A percentile compares a stretch with the other conserved stretches of the same genome.
Evolutionary conservation across 2,888 invertebrate species (phyloP).

Genomic region (Paralinhomoeus sp.): DNA sequence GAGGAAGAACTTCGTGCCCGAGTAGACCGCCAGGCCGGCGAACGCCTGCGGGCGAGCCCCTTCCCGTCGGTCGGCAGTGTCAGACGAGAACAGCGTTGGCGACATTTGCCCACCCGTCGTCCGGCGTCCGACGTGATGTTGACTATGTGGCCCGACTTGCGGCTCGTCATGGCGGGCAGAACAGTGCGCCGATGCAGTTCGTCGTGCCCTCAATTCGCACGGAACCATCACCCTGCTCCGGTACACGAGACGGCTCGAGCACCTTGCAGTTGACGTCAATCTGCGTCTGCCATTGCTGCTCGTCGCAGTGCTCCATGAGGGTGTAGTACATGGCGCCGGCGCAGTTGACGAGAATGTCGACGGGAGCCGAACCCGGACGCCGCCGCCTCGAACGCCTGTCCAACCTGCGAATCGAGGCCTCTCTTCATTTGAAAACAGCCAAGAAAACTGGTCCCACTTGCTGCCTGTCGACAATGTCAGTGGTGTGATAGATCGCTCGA

Average conservation of each 20-base stretch:
- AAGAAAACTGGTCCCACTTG: too few relatives aligned
- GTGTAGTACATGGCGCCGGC: constrained; percentile 30
- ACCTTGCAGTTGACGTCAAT: constrained; percentile 30
- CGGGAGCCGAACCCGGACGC: constrained; percentile 24
- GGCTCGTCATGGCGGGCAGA: constrained; percentile 26
- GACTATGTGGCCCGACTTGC: constrained; percentile 27
- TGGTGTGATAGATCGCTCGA: too few relatives aligned
- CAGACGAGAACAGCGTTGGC: not conserved
- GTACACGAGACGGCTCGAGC: too few relatives aligned
- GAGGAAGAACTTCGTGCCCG: constrained; percentile 30
- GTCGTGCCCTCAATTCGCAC: constrained; percentile 27
- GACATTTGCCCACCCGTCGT: constrained; percentile 20
- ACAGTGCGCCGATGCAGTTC: constrained; percentile 27
- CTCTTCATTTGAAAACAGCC: too few relatives aligned
- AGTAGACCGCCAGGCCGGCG: constrained; percentile 29
- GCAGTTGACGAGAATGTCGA: constrained; percentile 28
- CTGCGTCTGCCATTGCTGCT: constrained; percentile 27
- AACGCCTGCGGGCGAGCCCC: constrained; percentile 10
- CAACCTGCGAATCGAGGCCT: too few relatives aligned
- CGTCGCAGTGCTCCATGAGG: constrained; percentile 25
- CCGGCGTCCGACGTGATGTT: constrained; percentile 31
- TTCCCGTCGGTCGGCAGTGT: not conserved
- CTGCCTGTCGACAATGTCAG: too few relatives aligned
- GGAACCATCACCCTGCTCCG: too few relatives aligned
- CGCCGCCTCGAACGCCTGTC: too few relatives aligned